Percentiles rank a stretch among this genome's conserved stretches.
These are phyloP conservation scores for Pelmatolapia mariae DNA, from an alignment of 2,113 vertebrate species.

Conservation along the genomic window DNA sequence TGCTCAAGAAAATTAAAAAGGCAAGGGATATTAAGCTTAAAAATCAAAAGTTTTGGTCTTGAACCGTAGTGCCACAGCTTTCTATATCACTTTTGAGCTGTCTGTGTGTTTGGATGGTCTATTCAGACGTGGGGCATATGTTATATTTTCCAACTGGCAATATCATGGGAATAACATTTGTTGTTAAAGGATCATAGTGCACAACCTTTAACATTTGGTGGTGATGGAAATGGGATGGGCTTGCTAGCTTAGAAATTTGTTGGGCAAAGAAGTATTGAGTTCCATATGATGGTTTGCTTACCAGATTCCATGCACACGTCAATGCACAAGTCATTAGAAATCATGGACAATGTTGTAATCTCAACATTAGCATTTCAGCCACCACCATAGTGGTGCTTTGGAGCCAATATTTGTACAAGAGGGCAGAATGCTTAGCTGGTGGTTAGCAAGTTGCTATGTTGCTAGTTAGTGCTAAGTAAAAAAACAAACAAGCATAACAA, in stretches of 20 bases:
- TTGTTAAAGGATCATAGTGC: neutral
- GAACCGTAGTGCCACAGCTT: neutral
- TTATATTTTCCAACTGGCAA: neutral
- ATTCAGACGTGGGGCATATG: neutral
- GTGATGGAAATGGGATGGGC: neutral
- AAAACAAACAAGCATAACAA: neutral
- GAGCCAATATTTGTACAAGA: neutral
- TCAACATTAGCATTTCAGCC: neutral
- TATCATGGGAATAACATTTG: neutral
- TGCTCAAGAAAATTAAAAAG: neutral
- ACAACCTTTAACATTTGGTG: neutral
- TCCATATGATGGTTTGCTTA: neutral
- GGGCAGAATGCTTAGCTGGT: neutral
- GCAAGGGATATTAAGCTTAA: neutral
- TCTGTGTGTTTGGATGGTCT: neutral
- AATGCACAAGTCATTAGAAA: neutral
- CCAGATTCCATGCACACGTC: neutral
- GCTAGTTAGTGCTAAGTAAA: accelerated
- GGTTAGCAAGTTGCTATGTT: neutral
- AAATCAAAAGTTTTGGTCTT: neutral
- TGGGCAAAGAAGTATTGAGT: neutral
- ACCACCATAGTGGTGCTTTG: neutral
- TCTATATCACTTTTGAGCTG: neutral
- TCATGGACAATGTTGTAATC: neutral
- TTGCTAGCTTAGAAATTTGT: neutral